Evolutionary conservation across 1,140 invertebrate genomes (phyloP), one percentile per base, ranked within the genome.

Genomic region (Rhyzopertha dominica): DNA sequence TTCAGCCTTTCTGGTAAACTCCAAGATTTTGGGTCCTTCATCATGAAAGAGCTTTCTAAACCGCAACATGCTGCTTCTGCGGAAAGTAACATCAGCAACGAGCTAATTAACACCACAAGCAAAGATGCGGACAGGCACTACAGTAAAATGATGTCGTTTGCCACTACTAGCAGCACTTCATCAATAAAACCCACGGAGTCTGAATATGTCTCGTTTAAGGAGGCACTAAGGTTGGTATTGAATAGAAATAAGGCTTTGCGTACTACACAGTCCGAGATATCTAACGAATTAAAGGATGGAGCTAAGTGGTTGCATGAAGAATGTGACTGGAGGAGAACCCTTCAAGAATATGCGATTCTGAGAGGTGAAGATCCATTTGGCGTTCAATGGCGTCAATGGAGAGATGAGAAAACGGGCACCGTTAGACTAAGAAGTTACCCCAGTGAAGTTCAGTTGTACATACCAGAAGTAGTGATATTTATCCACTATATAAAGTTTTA

Each of bases 371-470:
- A 55, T 45, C 53, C 53, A 5, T 25, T 40, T 7, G 10, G 20
- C 9, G 44, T 55, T 22, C 36, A 45, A 26, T 55, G 53, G 53
- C 37, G 53, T 9, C 53, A 56, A 31, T 56, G 49, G 50, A 44
- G 50, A 23, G 49, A 49, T 30, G 49, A 47, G 17, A 47, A 40
- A 25, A 45, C 52, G 8, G 36, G 46, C 8, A 44, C 47, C 8
- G 46, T 56, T 8, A 39, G 40, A 18, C 47, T 52, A 4, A n/a
- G 50, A 12, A 43, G 40, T 0, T 52, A 45, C 34, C 12, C 36
- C 16, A 17, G 35, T 23, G 5, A 4, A 4, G 13, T 4, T 4
- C 8, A n/a, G 26, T 31, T 29, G 3, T 50, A 45, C 20, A 16
- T 41, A 26, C 32, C 45, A 2, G 45, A 48, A 29, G 34, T 57